Conservation (phyloP, 2,888 invertebrate species). For the Bembecia ichneumoniformis region DNA sequence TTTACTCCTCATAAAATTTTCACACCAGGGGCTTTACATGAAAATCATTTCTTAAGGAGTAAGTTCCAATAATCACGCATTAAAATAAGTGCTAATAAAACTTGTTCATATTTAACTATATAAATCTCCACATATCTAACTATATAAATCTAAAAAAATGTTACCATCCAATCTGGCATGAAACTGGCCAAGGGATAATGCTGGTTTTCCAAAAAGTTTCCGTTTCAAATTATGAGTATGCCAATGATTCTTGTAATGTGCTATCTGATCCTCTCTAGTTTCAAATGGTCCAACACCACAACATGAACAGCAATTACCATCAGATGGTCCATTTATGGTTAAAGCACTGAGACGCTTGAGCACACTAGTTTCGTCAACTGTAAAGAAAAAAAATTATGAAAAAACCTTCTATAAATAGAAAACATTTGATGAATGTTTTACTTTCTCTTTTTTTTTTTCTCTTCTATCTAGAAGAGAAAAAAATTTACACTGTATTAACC, state of each 20-base stretch:
- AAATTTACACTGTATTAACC: not conserved
- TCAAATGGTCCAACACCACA: conserved; percentile 71
- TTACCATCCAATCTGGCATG: conserved; percentile 47
- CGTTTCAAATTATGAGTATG: conserved; percentile 86
- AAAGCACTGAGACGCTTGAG: conserved; percentile 48
- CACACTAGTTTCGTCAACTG: conserved; percentile 65
- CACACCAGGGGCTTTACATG: too few relatives aligned
- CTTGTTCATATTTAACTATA: too few relatives aligned
- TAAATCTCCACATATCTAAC: too few relatives aligned
- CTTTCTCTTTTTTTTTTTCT: too few relatives aligned
- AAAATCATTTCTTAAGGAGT: too few relatives aligned
- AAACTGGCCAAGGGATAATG: conserved; percentile 52
- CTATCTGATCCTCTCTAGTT: conserved; percentile 74
- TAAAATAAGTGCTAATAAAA: too few relatives aligned
- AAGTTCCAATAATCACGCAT: too few relatives aligned
- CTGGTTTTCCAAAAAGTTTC: conserved; percentile 71
- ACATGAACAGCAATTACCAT: conserved; percentile 56
- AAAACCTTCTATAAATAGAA: not conserved
- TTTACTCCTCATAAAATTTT: too few relatives aligned
- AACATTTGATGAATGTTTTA: conserved; percentile 1
- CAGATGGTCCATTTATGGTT: conserved; percentile 44
- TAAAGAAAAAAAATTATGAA: conserved; percentile 4
- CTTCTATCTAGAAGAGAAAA: not conserved
- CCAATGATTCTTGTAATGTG: conserved; percentile 88
- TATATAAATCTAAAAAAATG: not conserved